phyloP scores from a whole-genome alignment of 2,113 vertebrate species.

The Merops nubicus region DNA sequence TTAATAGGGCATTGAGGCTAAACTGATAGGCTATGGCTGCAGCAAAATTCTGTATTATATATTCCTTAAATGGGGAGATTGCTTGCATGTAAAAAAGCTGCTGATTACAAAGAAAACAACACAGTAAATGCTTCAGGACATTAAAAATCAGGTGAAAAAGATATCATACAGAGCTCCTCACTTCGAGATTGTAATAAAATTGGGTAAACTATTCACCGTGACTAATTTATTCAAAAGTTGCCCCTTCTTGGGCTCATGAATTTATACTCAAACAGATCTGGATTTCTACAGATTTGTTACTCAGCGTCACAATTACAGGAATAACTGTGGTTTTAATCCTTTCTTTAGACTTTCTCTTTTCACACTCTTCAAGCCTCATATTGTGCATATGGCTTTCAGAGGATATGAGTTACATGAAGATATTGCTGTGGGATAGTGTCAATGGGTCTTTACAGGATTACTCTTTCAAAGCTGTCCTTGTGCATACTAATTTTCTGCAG shows the following conservation, averaged over 20 bases:
- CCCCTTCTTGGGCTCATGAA: neutral
- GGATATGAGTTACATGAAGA: neutral
- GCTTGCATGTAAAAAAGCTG: neutral
- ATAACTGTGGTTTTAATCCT: neutral
- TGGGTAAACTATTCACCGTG: conserved; percentile 4
- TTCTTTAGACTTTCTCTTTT: neutral
- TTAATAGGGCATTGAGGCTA: neutral
- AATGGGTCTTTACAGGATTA: neutral
- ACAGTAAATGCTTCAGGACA: neutral
- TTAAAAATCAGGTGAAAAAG: conserved; percentile 20
- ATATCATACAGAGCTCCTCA: neutral
- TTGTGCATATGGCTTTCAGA: neutral
- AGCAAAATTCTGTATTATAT: neutral
- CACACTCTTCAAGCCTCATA: neutral
- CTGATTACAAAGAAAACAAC: neutral
- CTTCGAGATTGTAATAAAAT: conserved; percentile 15
- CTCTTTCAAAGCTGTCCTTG: neutral
- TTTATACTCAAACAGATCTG: conserved; percentile 30
- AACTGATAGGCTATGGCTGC: neutral
- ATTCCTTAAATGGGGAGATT: neutral
- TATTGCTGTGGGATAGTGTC: neutral
- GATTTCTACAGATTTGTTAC: conserved; percentile 1
- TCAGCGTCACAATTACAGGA: conserved; percentile 12
- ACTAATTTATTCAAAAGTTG: conserved; percentile 43
- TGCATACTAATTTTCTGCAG: neutral